These are phyloP conservation scores for Syrista parreyssii DNA, from an alignment of 2,888 invertebrate species.

Conservation along the genomic window DNA sequence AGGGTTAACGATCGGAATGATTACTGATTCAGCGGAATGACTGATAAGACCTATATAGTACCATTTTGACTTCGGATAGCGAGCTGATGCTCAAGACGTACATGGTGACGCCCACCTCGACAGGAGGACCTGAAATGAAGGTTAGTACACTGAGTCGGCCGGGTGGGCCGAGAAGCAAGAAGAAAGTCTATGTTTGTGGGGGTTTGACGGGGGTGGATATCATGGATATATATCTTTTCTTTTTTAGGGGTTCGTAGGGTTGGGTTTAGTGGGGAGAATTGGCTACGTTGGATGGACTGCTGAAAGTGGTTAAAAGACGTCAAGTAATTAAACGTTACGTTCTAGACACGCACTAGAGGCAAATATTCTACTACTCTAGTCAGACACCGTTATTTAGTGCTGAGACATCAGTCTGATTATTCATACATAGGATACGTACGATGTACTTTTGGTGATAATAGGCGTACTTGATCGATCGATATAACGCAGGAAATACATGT, in stretches of 20 bases:
- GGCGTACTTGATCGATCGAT: not conserved
- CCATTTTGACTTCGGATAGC: slow-evolving; percentile 87
- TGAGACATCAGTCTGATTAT: not conserved
- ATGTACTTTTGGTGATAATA: not conserved
- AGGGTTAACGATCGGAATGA: slow-evolving; percentile 41
- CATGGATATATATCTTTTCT: not conserved
- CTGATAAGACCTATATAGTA: slow-evolving; percentile 67
- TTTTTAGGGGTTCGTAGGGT: not conserved
- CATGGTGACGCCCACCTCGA: slow-evolving; percentile 85
- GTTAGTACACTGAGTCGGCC: slow-evolving; percentile 65
- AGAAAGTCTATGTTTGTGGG: not conserved
- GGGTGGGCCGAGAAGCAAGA: slow-evolving; percentile 34
- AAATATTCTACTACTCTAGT: not conserved
- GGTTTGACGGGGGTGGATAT: not conserved
- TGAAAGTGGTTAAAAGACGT: not conserved
- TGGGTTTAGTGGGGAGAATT: not conserved
- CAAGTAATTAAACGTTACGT: not conserved
- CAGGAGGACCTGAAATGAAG: slow-evolving; percentile 78
- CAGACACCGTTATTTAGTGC: not conserved
- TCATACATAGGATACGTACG: not conserved
- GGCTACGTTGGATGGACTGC: slow-evolving; percentile 4
- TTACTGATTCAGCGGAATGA: slow-evolving; percentile 39
- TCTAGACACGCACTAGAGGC: not conserved
- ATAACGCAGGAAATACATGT: too few relatives aligned
- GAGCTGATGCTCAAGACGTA: slow-evolving; percentile 86